Evolutionary conservation across 2,888 invertebrate species (phyloP), one percentile per base, ranked within the genome.

Genomic region (Tipula lateralis): DNA sequence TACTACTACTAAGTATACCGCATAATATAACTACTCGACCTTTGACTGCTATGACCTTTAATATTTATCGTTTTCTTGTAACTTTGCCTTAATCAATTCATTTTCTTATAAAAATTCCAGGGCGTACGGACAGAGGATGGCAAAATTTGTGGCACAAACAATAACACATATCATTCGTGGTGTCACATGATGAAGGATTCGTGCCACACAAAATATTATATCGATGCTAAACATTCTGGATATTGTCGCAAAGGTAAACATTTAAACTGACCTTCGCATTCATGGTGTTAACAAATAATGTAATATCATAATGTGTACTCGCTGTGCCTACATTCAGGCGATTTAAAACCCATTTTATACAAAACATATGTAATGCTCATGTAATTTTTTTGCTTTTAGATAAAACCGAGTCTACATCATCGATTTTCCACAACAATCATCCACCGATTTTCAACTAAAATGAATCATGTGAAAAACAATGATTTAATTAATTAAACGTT

Each of bases 171-270:
- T 89, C 91, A 91, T 86, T 94, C 94, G 85, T 95, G 95, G 94
- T 95, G 95, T 89, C 94, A 95, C 89, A 94, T 96, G 93, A 92
- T 94, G 88, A 92, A 93, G 89, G 94, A 94, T 87, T 93, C 95
- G n/a, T 96, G 96, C 88, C 91, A 92, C 86, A 93, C 93, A 50
- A 94, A 95, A 83, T 92, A 92, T 87, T 93, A 93, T 87, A 93
- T 95, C 86, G 94, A 94, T 88, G 93, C 95, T 83, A 92, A 93
- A 87, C 92, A 94, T 88, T 91, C 92, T 83, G 95, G 94, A 85
- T 91, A 92, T 87, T 94, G 94, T 88, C 89, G 89, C 87, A 89
- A 89, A 86, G 87, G 87, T 86, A 85, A 86, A 39, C 16, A 86
- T 32, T 7, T 16, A 44, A n/a, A n/a, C 13, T 7, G 0, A n/a